These are phyloP conservation scores for Pelmatolapia mariae DNA, from an alignment of 2,113 vertebrate species.

Conservation along the genomic window DNA sequence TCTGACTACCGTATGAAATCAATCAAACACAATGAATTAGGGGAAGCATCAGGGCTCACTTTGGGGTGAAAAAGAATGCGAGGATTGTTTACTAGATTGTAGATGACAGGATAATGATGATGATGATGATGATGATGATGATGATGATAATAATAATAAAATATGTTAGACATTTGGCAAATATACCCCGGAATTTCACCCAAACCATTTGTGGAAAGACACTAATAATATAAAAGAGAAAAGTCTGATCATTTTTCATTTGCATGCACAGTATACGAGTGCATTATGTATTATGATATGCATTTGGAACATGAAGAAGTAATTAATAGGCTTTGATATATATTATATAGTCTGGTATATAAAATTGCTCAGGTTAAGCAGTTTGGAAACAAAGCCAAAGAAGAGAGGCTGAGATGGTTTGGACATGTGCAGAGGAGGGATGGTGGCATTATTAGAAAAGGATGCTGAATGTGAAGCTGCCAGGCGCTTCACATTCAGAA, in stretches of 20 bases:
- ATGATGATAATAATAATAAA: neutral
- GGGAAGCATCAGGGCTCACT: neutral
- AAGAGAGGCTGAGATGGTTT: neutral
- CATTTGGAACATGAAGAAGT: neutral
- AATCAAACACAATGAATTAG: neutral
- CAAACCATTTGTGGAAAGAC: neutral
- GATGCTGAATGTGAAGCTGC: neutral
- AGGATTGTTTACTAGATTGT: neutral
- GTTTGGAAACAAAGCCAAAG: neutral
- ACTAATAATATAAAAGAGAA: neutral
- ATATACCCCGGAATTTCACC: neutral
- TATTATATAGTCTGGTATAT: neutral
- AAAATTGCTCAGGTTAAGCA: neutral
- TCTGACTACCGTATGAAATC: neutral
- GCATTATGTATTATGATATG: neutral
- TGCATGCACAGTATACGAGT: neutral
- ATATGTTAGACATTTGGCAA: neutral
- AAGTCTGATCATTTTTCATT: neutral
- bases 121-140: neutral
- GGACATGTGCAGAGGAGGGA: neutral
- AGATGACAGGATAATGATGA: neutral
- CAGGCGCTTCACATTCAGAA: no score
- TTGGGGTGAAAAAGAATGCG: neutral
- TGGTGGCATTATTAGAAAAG: neutral
- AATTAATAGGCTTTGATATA: neutral